These are phyloP conservation scores for Amblyraja radiata DNA, from an alignment of 2,797 vertebrate genomes.

Conservation along the genomic window DNA sequence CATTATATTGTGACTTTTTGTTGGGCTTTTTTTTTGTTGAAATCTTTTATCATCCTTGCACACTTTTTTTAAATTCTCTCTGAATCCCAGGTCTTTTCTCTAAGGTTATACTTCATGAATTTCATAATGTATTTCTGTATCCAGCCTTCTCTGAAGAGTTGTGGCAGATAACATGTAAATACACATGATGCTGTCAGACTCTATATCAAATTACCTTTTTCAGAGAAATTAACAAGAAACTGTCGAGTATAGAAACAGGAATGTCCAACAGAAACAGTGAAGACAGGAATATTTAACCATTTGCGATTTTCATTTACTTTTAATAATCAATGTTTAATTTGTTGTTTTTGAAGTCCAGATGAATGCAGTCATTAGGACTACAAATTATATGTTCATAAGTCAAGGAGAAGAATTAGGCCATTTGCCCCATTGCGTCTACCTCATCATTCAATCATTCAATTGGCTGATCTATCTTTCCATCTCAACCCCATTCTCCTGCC, in stretches of 20 bases:
- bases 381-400: no score
- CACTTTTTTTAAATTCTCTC: background rate
- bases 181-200: background rate
- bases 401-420: no score
- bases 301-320: background rate
- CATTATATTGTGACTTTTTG: background rate
- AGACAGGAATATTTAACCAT: background rate
- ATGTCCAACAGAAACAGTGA: no score
- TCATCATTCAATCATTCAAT: no score
- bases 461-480: no score
- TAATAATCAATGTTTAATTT: background rate
- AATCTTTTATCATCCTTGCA: background rate
- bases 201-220: background rate
- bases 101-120: background rate
- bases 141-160: background rate
- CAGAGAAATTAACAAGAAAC: background rate
- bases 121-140: background rate
- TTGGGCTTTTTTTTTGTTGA: constrained; percentile 13
- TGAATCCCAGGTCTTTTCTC: background rate
- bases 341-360: background rate
- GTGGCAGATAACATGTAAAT: no score
- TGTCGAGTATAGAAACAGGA: background rate
- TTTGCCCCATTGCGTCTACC: no score
- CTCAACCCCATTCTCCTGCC: no score
- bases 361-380: background rate